A percentile compares a stretch with the other conserved stretches of the same genome.
phyloP scores from a whole-genome alignment of 2,888 invertebrate species.

The Tolmerus cingulatus region DNA sequence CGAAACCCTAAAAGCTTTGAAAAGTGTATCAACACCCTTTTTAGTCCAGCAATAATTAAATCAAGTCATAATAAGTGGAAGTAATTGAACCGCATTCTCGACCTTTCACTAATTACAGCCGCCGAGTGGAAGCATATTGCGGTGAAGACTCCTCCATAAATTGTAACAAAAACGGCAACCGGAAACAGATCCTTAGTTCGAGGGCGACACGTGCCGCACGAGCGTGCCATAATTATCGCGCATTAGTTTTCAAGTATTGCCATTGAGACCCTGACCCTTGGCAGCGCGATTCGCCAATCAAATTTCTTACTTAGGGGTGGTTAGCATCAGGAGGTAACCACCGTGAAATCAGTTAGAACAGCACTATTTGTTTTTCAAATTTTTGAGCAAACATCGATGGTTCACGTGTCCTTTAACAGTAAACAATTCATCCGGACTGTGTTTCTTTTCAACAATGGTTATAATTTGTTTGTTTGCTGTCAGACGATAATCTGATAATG shows the following conservation, averaged over 20 bases:
- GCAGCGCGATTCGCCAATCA: not conserved
- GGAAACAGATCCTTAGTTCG: conserved; percentile 45
- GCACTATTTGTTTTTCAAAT: conserved; percentile 1
- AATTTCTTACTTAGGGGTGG: conserved; percentile 10
- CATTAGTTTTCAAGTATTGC: conserved; percentile 13
- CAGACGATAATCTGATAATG: conserved; percentile 21
- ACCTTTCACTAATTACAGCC: not conserved
- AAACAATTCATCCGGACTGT: not conserved
- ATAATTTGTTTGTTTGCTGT: conserved; percentile 4
- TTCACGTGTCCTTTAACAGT: conserved; percentile 31
- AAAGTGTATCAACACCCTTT: conserved; percentile 16
- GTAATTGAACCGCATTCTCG: conserved; percentile 25
- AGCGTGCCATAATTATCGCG: conserved; percentile 44
- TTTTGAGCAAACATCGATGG: conserved; percentile 1
- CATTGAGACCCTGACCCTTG: not conserved
- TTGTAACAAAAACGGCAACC: conserved; percentile 46
- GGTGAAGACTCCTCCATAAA: conserved; percentile 37
- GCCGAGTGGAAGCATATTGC: conserved; percentile 42
- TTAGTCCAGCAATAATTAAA: conserved; percentile 15
- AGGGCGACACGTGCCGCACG: conserved; percentile 44
- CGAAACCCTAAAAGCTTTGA: not conserved
- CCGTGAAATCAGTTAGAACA: conserved; percentile 21
- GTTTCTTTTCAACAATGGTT: not conserved
- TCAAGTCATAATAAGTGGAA: conserved; percentile 16
- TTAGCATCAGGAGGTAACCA: conserved; percentile 25